Percentiles rank a stretch among this genome's conserved stretches.
phyloP scores from a whole-genome alignment of 2,113 vertebrate genomes.

The Alosa alosa region DNA sequence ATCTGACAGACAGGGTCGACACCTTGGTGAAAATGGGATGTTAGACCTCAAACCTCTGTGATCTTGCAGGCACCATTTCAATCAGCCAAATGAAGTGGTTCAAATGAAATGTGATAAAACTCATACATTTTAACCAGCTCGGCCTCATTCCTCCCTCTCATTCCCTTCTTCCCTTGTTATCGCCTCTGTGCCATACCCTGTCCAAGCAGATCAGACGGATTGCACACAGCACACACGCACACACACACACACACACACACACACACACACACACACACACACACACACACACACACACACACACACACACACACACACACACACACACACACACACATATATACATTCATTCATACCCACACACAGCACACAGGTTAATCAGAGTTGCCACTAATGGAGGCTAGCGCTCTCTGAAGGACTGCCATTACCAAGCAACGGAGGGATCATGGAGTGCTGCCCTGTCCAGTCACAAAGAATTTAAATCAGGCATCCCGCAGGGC shows the following conservation, averaged over 20 bases:
- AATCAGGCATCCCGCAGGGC: constrained; percentile 42
- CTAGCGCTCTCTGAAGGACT: constrained; percentile 42
- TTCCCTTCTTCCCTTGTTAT: constrained; percentile 38
- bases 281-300: not conserved
- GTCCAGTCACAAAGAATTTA: constrained; percentile 56
- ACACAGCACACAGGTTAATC: constrained; percentile 58
- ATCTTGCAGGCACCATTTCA: constrained; percentile 46
- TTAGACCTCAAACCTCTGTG: constrained; percentile 50
- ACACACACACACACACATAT: constrained; percentile 13
- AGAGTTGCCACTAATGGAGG: constrained; percentile 64
- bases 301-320: not conserved
- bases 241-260: not conserved
- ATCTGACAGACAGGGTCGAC: constrained; percentile 49
- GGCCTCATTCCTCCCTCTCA: constrained; percentile 23
- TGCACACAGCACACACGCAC: constrained; percentile 21
- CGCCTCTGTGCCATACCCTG: constrained; percentile 42
- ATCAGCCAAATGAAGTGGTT: constrained; percentile 57
- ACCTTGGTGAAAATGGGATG: constrained; percentile 47
- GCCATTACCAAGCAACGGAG: constrained; percentile 50
- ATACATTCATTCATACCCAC: not conserved
- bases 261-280: not conserved
- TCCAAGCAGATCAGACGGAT: constrained; percentile 51
- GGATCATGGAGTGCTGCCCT: constrained; percentile 51
- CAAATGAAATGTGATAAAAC: constrained; percentile 59
- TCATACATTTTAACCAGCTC: constrained; percentile 64